Evolutionary conservation across 2,797 vertebrate genomes (phyloP).

Genomic region (Rhinella marina): DNA sequence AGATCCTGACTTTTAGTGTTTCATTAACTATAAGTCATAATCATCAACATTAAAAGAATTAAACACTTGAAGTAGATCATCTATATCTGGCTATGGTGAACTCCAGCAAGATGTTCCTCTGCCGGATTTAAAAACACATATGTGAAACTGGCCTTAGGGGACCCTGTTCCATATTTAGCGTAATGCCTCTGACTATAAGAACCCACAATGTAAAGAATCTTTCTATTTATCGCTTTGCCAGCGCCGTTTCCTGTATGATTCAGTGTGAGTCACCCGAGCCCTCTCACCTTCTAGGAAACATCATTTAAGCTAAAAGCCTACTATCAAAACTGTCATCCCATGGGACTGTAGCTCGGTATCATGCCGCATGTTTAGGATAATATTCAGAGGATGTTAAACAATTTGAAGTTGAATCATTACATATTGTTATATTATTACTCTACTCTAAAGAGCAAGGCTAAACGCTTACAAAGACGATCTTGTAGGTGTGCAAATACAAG

Average conservation of each 20-base stretch:
- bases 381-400: slow-evolving; percentile 46
- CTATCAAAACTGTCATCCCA: slow-evolving; percentile 49
- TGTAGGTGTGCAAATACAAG: not conserved
- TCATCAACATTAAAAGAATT: too few relatives aligned
- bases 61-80: too few relatives aligned
- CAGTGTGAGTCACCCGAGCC: slow-evolving; percentile 32
- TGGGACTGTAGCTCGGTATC: slow-evolving; percentile 31
- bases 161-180: not conserved
- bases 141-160: not conserved
- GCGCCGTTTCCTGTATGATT: slow-evolving; percentile 17
- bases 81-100: too few relatives aligned
- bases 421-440: slow-evolving; percentile 13
- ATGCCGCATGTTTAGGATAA: slow-evolving; percentile 52
- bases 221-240: not conserved
- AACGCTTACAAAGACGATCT: not conserved
- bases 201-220: not conserved
- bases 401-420: slow-evolving; percentile 25
- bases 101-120: too few relatives aligned
- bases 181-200: not conserved
- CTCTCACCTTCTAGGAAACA: slow-evolving; percentile 42
- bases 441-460: not conserved
- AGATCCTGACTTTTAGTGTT: too few relatives aligned
- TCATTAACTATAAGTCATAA: too few relatives aligned
- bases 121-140: too few relatives aligned
- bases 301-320: slow-evolving; percentile 43